Evolutionary conservation across 2,888 invertebrate species (phyloP).

Genomic region (Leucophora obtusa): DNA sequence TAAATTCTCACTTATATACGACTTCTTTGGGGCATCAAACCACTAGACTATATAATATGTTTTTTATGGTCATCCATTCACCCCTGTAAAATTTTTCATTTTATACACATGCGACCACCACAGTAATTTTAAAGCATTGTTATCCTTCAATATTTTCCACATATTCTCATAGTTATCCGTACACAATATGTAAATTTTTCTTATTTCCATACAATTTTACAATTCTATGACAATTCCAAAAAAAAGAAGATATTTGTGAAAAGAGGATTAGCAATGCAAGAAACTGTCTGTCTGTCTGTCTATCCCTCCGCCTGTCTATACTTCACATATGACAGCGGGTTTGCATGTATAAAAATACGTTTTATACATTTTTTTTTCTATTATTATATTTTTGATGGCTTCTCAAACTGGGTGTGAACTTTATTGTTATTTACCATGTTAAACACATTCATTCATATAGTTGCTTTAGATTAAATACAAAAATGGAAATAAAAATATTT

Average conservation of each 20-base stretch:
- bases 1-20: not conserved
- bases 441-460: conserved; percentile 27
- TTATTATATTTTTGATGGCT: conserved; percentile 27
- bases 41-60: not conserved
- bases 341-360: conserved; percentile 15
- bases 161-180: not conserved
- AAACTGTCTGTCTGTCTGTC: conserved; percentile 21
- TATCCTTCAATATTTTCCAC: conserved; percentile 3
- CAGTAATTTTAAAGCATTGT: not conserved
- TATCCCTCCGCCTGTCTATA: conserved; percentile 2
- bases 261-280: conserved; percentile 46
- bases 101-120: not conserved
- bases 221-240: conserved; percentile 2
- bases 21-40: not conserved
- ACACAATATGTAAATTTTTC: not conserved
- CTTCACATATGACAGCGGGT: conserved; percentile 31
- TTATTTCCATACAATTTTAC: not conserved
- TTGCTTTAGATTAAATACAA: conserved; percentile 11
- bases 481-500: conserved; percentile 10
- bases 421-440: conserved; percentile 50
- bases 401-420: conserved; percentile 60
- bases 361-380: not conserved
- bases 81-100: not conserved
- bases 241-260: not conserved
- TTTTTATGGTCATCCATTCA: not conserved